Evolutionary conservation across 2,113 vertebrate species (phyloP).

Genomic region (Dasyornis broadbenti): DNA sequence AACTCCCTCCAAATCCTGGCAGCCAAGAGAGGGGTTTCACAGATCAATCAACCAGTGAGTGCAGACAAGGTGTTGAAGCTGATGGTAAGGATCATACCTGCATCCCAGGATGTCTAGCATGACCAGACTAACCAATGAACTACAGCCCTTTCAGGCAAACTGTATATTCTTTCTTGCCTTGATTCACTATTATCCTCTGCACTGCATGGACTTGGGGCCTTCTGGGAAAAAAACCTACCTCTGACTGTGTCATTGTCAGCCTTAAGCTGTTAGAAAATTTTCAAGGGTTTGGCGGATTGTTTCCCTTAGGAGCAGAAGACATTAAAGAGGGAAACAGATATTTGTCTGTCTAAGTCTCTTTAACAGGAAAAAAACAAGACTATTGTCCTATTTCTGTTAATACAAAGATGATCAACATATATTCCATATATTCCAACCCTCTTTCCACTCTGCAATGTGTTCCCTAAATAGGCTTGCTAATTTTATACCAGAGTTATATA

Average conservation of each 20-base stretch:
- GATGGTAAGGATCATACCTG: background rate
- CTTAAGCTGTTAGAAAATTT: background rate
- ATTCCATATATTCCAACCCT: background rate
- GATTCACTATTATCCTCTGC: constrained; percentile 20
- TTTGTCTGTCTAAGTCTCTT: background rate
- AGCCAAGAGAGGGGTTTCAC: background rate
- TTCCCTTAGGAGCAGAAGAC: background rate
- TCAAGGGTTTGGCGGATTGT: background rate
- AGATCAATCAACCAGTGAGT: background rate
- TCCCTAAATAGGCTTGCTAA: background rate
- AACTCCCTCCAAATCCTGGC: background rate
- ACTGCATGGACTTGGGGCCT: background rate
- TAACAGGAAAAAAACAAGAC: background rate
- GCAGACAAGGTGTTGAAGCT: background rate
- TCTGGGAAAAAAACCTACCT: background rate
- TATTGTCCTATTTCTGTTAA: background rate
- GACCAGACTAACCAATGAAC: background rate
- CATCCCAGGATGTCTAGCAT: background rate
- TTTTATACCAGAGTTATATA: background rate
- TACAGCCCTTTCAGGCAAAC: background rate
- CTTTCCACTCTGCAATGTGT: background rate
- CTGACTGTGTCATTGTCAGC: background rate
- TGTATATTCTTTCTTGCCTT: background rate
- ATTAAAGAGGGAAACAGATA: background rate
- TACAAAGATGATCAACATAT: background rate